A percentile compares a stretch with the other conserved stretches of the same genome.
Evolutionary conservation across 2,888 invertebrate species (phyloP).

Genomic region (Drosophila kuntzei): DNA sequence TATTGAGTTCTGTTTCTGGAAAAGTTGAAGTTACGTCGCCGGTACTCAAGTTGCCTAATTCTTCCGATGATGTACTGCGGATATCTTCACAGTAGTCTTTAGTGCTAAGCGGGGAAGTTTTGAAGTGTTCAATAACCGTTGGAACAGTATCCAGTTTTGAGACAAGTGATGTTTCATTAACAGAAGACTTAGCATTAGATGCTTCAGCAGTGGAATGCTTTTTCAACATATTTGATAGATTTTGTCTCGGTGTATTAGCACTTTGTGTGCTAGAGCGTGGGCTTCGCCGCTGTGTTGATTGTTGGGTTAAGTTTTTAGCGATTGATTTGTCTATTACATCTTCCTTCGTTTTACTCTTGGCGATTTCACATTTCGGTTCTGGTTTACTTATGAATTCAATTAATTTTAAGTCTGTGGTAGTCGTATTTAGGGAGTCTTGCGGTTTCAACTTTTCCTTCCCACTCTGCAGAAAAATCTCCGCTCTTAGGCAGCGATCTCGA

Average conservation of each 20-base stretch:
- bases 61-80: neutral
- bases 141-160: neutral
- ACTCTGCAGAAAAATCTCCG: slow-evolving; percentile 23
- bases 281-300: neutral
- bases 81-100: neutral
- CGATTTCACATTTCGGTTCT: neutral
- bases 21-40: neutral
- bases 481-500: slow-evolving; percentile 41
- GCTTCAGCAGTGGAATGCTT: neutral
- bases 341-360: neutral
- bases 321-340: neutral
- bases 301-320: neutral
- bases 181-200: neutral
- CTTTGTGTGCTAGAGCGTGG: neutral
- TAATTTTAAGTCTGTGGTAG: neutral
- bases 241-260: neutral
- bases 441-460: neutral
- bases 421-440: neutral
- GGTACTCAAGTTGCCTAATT: neutral
- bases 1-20: neutral
- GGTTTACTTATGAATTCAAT: neutral
- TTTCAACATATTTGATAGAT: neutral
- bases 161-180: neutral
- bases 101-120: neutral
- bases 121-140: neutral